Conservation (phyloP, 2,797 vertebrate species). For the Selene dorsalis region DNA sequence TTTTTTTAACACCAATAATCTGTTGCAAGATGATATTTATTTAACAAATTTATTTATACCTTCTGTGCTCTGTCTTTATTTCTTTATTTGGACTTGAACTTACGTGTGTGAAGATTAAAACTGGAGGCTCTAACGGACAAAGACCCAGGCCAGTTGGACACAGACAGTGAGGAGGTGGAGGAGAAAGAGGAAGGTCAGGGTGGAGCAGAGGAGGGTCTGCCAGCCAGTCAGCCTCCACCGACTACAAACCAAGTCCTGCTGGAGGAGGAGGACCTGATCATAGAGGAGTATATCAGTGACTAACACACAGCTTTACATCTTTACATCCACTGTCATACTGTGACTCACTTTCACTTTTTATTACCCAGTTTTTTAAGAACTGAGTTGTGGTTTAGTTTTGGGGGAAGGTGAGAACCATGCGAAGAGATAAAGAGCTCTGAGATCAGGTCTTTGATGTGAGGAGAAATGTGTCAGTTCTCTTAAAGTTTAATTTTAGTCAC, state of each 20-base stretch:
- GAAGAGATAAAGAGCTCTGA: not conserved
- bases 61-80: no score
- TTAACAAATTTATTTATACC: no score
- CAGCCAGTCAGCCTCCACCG: slow-evolving; percentile 89
- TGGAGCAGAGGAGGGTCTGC: slow-evolving; percentile 76
- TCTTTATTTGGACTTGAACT: no score
- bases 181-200: not conserved
- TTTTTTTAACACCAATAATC: no score
- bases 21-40: no score
- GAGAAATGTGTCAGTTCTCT: not conserved
- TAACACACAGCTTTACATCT: slow-evolving; percentile 53
- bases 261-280: slow-evolving; percentile 87
- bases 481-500: not conserved
- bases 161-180: slow-evolving; percentile 76
- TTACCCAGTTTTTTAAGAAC: not conserved
- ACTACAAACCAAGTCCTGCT: slow-evolving; percentile 75
- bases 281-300: slow-evolving; percentile 93
- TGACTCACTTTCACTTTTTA: not conserved
- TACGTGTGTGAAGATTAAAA: slow-evolving; percentile 81
- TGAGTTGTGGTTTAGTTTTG: not conserved
- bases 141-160: slow-evolving; percentile 84
- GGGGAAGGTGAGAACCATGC: not conserved
- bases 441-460: not conserved
- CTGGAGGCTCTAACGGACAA: slow-evolving; percentile 91
- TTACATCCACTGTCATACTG: not conserved